Evolutionary conservation across 2,113 vertebrate genomes (phyloP), one percentile per base, ranked within the genome.

Genomic region (Mustela lutreola): DNA sequence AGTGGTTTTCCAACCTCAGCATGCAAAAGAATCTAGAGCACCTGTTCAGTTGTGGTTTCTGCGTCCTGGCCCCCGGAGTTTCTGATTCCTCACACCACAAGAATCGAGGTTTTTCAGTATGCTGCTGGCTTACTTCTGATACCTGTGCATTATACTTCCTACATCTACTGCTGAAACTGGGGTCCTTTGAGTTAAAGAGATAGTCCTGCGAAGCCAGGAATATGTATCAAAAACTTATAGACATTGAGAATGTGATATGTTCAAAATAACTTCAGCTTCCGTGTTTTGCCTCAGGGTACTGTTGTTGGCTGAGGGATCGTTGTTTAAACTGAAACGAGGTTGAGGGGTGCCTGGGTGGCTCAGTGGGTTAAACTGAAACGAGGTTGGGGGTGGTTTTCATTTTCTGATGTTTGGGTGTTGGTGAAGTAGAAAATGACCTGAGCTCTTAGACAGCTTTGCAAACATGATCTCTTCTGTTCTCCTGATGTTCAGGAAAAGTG

Each of bases 331-430:
- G 36, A 89, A 97, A 80, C 26, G 80, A 81, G 21, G 39, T 62
- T 80, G 0, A 15, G 82, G 56, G 18, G 14, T 4, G 50, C 50
- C 14, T 4, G 50, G 50, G 50, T 53, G 50, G 50, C 50, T 53
- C 50, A 53, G 50, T 53, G 14, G 50, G 14, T 80, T 63, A 80
- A 80, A 53, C 28, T 28, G 36, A 89, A 97, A 76, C 31, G 80
- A 81, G 21, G 31, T 70, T 80, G 0, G 19, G 87, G 63, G 18
- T 76, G n/a, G 76, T 65, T 85, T 94, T 94, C 48, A 82, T 82
- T 97, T 94, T 87, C 85, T 63, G 76, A n/a, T 21, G 36, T 65
- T 98, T 71, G 22, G 11, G 70, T 93, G 39, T 82, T 81, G 60
- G 48, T 88, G 71, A 96, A 94, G 80, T 60, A 33, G 58, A 88